Percentiles rank a stretch among this genome's conserved stretches.
phyloP scores from a whole-genome alignment of 2,113 vertebrate genomes.

The Ammodytes marinus region DNA sequence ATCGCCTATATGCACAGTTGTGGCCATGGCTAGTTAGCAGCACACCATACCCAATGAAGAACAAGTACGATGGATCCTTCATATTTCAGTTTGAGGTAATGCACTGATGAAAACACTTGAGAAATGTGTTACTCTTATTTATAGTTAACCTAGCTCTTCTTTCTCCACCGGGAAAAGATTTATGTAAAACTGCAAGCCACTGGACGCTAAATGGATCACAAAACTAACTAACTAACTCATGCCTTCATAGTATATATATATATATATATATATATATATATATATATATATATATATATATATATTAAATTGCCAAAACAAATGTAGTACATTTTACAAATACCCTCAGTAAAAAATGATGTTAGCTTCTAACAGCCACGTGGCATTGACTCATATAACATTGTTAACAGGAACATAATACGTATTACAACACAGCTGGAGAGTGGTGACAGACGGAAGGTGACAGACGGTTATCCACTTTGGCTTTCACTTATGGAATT shows the following conservation, averaged over 20 bases:
- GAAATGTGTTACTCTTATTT: not conserved
- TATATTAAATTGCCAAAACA: not conserved
- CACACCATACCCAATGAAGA: not conserved
- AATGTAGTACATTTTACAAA: not conserved
- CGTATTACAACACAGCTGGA: constrained; percentile 3
- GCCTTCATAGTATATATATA: not conserved
- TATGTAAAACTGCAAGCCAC: not conserved
- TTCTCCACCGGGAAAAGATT: not conserved
- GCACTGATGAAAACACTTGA: not conserved
- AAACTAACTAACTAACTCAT: not conserved
- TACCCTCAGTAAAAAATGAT: not conserved
- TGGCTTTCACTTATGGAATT: constrained; percentile 2
- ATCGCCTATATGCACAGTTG: not conserved
- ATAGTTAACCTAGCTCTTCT: not conserved
- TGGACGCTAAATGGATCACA: not conserved
- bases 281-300: no score
- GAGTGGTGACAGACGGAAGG: not conserved
- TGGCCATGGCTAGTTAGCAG: not conserved
- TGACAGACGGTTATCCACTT: not conserved
- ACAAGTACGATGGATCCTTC: not conserved
- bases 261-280: no score
- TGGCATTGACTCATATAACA: not conserved
- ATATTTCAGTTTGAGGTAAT: constrained; percentile 12
- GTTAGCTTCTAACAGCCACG: not conserved
- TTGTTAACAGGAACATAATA: not conserved